These are phyloP conservation scores for Tenthredo mesomela DNA, from an alignment of 2,888 invertebrate species.

Conservation along the genomic window DNA sequence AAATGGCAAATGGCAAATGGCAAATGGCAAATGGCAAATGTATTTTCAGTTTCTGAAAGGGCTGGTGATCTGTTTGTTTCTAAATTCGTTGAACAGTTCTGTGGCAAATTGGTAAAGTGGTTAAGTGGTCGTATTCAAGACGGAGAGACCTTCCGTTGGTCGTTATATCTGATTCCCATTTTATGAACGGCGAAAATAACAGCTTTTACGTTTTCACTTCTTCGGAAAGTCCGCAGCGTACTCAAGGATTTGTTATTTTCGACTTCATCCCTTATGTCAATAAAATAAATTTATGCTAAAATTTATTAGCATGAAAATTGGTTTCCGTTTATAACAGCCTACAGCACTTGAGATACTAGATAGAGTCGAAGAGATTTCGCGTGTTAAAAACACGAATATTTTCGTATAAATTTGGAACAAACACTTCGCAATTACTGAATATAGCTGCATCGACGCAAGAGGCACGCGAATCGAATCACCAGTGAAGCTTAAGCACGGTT, in stretches of 20 bases:
- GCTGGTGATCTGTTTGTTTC: background rate
- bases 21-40: conserved; percentile 10
- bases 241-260: background rate
- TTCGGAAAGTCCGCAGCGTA: background rate
- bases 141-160: conserved; percentile 2
- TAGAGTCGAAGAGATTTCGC: background rate
- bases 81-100: background rate
- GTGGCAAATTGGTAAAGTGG: conserved; percentile 11
- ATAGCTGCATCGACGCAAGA: conserved; percentile 1
- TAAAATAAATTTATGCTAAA: background rate
- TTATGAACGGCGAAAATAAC: conserved; percentile 18
- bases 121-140: conserved; percentile 9
- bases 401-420: conserved; percentile 11
- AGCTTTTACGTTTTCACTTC: background rate
- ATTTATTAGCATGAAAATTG: background rate
- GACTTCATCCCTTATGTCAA: background rate
- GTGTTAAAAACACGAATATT: conserved; percentile 14
- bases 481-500: conserved; percentile 20
- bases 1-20: too few species aligned
- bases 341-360: background rate
- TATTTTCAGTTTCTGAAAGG: background rate
- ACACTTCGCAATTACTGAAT: conserved; percentile 1
- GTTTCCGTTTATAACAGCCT: background rate
- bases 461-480: conserved; percentile 40
- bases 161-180: conserved; percentile 27